These are phyloP conservation scores for Perizoma affinitatum DNA, from an alignment of 2,888 invertebrate species.

Conservation along the genomic window DNA sequence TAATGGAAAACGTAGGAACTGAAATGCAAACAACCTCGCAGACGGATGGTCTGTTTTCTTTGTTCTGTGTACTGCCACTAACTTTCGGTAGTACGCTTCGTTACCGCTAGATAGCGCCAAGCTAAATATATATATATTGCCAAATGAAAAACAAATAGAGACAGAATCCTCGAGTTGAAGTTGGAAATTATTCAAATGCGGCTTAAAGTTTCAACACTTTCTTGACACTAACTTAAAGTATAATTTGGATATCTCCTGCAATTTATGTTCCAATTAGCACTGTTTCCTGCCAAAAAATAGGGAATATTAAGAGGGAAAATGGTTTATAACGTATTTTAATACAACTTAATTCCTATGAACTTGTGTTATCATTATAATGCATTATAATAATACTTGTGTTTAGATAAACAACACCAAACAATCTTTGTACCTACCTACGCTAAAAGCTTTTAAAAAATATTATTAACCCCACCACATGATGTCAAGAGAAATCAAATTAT, in stretches of 20 bases:
- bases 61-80: background rate
- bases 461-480: constrained; percentile 40
- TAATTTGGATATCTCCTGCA: background rate
- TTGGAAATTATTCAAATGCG: background rate
- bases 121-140: background rate
- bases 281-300: no score
- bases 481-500: constrained; percentile 44
- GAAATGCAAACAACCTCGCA: constrained; percentile 3
- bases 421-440: constrained; percentile 23
- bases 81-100: constrained; percentile 1
- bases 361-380: no score
- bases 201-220: background rate
- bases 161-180: background rate
- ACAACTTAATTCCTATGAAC: no score
- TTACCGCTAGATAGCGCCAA: constrained; percentile 21
- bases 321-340: no score
- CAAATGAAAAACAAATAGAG: constrained; percentile 11
- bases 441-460: constrained; percentile 51
- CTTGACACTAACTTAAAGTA: background rate
- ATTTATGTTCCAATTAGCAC: no score
- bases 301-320: no score
- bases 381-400: constrained; percentile 1
- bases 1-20: constrained; percentile 9
- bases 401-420: constrained; percentile 18
- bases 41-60: background rate